Base-by-base conservation (phyloP, 2,888 invertebrate species). In the Osmoderma eremita region DNA sequence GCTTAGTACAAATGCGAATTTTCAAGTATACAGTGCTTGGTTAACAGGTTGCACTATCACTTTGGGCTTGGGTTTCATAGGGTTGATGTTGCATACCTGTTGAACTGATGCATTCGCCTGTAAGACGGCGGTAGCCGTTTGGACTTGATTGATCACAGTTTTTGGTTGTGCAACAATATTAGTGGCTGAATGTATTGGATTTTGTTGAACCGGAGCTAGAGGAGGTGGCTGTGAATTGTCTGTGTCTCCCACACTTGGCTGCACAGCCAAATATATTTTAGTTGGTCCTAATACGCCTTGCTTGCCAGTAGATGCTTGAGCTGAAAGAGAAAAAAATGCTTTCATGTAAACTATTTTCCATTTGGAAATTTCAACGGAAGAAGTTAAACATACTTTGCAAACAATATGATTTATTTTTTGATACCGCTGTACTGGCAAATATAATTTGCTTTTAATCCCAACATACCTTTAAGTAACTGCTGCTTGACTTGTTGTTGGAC, bases 401-500 rank as follows among this genome's bases (percentile, higher is more conserved):
- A n/a, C n/a, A n/a, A n/a, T n/a, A n/a, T n/a, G n/a, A n/a, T n/a
- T n/a, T n/a, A n/a, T n/a, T n/a, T n/a, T n/a, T n/a, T n/a, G n/a
- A n/a, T n/a, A n/a, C n/a, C n/a, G n/a, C n/a, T n/a, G n/a, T n/a
- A n/a, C n/a, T n/a, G n/a, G n/a, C n/a, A n/a, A n/a, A n/a, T n/a
- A n/a, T n/a, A n/a, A n/a, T n/a, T n/a, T n/a, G n/a, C n/a, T n/a
- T n/a, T n/a, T n/a, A n/a, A n/a, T n/a, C n/a, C n/a, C n/a, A n/a
- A 15, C 42, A 24, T 81, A 93, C 93, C 93, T 89, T 93, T 94
- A 58, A 94, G 83, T 61, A 94, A 82, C 78, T 95, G 94, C 76
- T 94, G 93, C 80, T 94, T 94, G 15, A 95, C 94, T 85, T 95
- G 94, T 73, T 93, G 92, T 76, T 95, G 94, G 0, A 95, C 92